A percentile compares a stretch with the other conserved stretches of the same genome.
Evolutionary conservation across 2,113 vertebrate genomes (phyloP).

Genomic region (Pica pica): DNA sequence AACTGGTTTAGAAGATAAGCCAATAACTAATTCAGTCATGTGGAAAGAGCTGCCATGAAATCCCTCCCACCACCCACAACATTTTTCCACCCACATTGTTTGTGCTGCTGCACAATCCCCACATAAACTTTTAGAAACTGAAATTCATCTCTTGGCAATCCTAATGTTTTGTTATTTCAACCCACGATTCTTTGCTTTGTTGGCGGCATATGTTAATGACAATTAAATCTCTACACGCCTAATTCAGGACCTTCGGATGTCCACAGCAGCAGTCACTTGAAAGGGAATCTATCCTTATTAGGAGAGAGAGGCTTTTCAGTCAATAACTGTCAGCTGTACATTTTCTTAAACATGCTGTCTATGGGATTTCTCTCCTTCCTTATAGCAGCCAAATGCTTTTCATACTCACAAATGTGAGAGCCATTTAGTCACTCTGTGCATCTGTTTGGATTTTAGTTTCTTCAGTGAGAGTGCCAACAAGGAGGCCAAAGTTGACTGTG

Average conservation of each 20-base stretch:
- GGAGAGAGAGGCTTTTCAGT: constrained; percentile 36
- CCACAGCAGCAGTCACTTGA: constrained; percentile 34
- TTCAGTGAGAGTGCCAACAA: not conserved
- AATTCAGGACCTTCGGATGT: constrained; percentile 12
- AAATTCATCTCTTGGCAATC: constrained; percentile 51
- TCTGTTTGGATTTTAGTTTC: constrained; percentile 8
- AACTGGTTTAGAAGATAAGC: constrained; percentile 63
- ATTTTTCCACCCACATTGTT: constrained; percentile 63
- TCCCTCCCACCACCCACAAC: constrained; percentile 61
- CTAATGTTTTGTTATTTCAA: constrained; percentile 53
- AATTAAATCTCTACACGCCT: constrained; percentile 3
- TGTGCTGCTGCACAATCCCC: constrained; percentile 53
- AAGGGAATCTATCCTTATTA: constrained; percentile 57
- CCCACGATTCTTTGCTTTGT: constrained; percentile 4
- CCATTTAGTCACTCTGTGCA: constrained; percentile 11
- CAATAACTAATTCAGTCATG: constrained; percentile 62
- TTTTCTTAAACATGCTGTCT: constrained; percentile 43
- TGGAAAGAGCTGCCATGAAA: constrained; percentile 59
- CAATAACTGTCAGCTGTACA: constrained; percentile 54
- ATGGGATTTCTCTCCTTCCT: constrained; percentile 5
- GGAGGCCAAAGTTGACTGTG: not conserved
- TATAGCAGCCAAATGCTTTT: constrained; percentile 6
- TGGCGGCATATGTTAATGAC: not conserved
- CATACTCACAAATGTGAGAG: constrained; percentile 1
- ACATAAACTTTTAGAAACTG: constrained; percentile 58